Base-by-base conservation (phyloP, 1,140 invertebrate species). In the Drosophila ogumai region DNA sequence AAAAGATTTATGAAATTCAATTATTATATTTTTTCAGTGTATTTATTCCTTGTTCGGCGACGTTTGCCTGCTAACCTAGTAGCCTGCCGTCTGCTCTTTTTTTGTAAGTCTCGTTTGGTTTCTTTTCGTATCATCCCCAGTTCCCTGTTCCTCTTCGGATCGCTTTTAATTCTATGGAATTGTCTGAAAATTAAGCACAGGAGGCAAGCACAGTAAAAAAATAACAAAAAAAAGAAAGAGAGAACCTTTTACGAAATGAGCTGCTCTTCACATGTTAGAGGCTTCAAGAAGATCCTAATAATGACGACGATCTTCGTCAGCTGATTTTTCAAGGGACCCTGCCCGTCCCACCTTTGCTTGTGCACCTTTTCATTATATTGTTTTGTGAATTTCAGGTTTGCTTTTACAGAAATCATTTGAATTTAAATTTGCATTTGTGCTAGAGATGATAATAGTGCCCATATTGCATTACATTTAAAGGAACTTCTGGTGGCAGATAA, bases 111-210 rank as follows among this genome's bases (percentile, higher is more conserved):
- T 90, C 66, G 84, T 74, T 73, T 50, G 58, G 67, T 74, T 75
- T 79, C 71, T 57, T 74, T 67, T 64, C 63, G 38, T 61, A 75
- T 69, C 77, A 87, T 76, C 58, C 79, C 88, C 82, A 85, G 75
- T 64, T 56, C 52, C 55, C 60, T 40, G 47, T 56, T 72, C 79
- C 75, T 68, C 46, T 66, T 65, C 73, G 82, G 80, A 90, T 85
- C 74, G 79, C 68, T 87, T 87, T 91, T 86, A 90, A 90, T 90
- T 90, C 82, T 79, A 78, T 81, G 79, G 86, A 91, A 91, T 86
- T 86, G 87, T 90, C 74, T 81, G 81, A 78, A 82, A 84, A 81
- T 79, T 68, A 78, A 74, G 77, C 74, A 77, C 54, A 75, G 49
- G 54, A 76, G 68, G 64, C 50, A 58, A 38, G 50, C 72, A 56